Base-by-base conservation (phyloP, 2,888 invertebrate species). In the Calameuta pallipes region DNA sequence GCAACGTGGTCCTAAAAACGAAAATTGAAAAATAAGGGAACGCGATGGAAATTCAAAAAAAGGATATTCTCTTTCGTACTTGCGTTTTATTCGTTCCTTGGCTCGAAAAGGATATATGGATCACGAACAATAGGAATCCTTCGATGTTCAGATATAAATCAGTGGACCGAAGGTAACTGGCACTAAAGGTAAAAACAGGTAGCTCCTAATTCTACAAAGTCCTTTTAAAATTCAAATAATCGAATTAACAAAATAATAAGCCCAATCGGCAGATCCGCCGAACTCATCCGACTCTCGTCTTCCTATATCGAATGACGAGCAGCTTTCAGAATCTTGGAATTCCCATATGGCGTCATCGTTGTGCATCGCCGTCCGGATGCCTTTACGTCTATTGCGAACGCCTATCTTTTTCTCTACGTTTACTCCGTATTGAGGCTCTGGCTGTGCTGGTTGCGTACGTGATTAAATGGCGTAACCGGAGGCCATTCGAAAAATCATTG, bases 261-360 rank as follows among this genome's bases (percentile, higher is more conserved):
- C 2, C 2, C 1, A 56, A 2, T 56, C 23, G 2, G 9, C 23
- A 56, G 56, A 56, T 23, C 56, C 2, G 2, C 23, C 2, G 23
- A 9, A 23, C 23, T 15, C 56, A 9, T 56, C 2, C 56, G 23
- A 56, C 56, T 56, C 6, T 23, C 6, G 23, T 56, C 23, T 56
- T 56, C 56, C 15, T 56, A 56, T 34, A 35, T 31, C 30, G 71
- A 30, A 15, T 71, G 31, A 71, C 71, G 71, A 71, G 30, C 23
- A 71, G 56, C 70, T 77, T 79, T 78, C 77, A 69, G 69, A 79
- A 69, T 41, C 79, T 77, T 80, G 81, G 81, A 74, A 81, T 81
- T 82, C 77, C 81, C 82, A 77, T 78, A 74, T 82, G 82, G 80
- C 76, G 80, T 82, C 82, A 81, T 80, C 41, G 73, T 56, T 31